A percentile compares a stretch with the other conserved stretches of the same genome.
Evolutionary conservation across 2,797 vertebrate genomes (phyloP).

Genomic region (Rhincodon typus): DNA sequence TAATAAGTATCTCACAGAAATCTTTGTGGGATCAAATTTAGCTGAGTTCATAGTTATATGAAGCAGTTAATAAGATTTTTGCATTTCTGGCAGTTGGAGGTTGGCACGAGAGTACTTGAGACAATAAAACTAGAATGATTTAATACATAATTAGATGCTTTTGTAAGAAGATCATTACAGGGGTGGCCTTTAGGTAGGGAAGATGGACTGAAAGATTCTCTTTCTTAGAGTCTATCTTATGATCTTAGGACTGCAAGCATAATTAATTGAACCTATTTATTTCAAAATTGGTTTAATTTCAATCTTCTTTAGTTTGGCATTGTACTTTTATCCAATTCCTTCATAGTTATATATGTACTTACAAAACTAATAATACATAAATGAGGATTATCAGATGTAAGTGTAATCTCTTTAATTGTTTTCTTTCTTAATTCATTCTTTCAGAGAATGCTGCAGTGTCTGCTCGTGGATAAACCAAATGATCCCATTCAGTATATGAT

Average conservation of each 20-base stretch:
- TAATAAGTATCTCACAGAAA: not conserved
- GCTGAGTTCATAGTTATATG: not conserved
- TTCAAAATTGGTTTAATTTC: not conserved
- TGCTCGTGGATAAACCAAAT: slow-evolving; percentile 71
- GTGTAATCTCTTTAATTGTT: slow-evolving; percentile 39
- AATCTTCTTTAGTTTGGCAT: not conserved
- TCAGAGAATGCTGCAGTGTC: slow-evolving; percentile 60
- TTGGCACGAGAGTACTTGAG: not conserved
- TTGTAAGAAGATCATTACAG: not conserved
- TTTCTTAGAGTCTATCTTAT: not conserved
- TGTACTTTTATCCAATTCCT: not conserved
- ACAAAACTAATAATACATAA: not conserved
- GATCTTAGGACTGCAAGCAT: not conserved
- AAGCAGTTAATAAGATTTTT: not conserved
- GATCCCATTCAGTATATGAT: slow-evolving; percentile 77
- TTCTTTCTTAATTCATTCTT: slow-evolving; percentile 40
- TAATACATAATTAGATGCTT: not conserved
- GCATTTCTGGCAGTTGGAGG: not conserved
- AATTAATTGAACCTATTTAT: not conserved
- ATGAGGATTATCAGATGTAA: not conserved
- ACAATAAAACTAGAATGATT: not conserved
- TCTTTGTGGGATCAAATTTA: not conserved
- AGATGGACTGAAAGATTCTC: not conserved
- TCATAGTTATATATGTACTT: not conserved
- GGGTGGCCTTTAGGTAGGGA: not conserved